Base-by-base conservation (phyloP, 1,140 invertebrate species). In the Zaprionus inermis region DNA sequence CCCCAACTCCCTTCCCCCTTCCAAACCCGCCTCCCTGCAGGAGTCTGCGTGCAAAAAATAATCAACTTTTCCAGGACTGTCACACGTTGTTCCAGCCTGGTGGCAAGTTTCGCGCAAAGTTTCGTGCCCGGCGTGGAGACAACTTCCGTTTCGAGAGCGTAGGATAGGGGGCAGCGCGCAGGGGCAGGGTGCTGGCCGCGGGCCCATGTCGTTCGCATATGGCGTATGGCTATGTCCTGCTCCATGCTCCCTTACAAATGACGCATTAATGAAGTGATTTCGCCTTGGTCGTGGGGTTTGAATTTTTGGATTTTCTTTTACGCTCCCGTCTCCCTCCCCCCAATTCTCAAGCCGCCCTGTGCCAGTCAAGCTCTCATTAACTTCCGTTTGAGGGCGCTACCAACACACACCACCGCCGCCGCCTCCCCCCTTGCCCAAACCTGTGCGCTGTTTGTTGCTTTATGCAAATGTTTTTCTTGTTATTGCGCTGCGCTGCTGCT, bases 401-500 rank as follows among this genome's bases (percentile, higher is more conserved):
- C 56, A 34, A 18, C 61, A 32, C 30, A 41, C 58, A 52, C 38
- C 38, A 11, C 54, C 56, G 55, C 30, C 58, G 12, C 44, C 3
- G 32, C 44, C 57, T 18, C 24, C 24, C 12, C 20, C 22, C 55
- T 24, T 18, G 34, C 52, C 44, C 52, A 57, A 59, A 30, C 61
- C 64, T 52, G 22, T 32, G 61, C 51, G 56, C 60, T 71, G 79
- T 86, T 90, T 86, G 79, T 90, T 86, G 82, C 77, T 86, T 90
- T 90, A 90, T 91, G 88, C 88, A 90, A 89, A 90, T 90, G 77
- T 80, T 91, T 81, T 82, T 90, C 78, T 85, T 90, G 76, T 85
- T 81, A 90, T 82, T 90, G 67, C 79, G 59, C 46, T 41, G 79
- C 57, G 63, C 58, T 70, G 78, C 71, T 72, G 72, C 55, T 70